Percentiles rank a stretch among this genome's conserved stretches.
Conservation (phyloP, 2,113 vertebrate genomes). For the Nesoenas mayeri region DNA sequence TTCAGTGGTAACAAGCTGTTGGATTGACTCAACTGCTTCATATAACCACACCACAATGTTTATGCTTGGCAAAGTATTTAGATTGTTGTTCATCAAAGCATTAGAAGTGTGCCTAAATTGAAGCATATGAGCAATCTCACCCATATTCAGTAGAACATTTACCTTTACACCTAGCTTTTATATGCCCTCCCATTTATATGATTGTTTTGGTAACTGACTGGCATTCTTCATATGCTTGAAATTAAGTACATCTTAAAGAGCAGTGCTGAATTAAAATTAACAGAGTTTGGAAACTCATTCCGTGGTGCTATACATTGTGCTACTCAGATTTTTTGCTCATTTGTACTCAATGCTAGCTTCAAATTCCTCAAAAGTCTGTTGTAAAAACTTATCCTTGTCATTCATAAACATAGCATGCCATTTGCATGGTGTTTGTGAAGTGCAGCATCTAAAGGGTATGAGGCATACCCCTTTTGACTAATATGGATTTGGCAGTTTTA, state of each 20-base stretch:
- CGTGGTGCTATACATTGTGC: background rate
- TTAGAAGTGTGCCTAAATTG: constrained; percentile 31
- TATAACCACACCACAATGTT: constrained; percentile 28
- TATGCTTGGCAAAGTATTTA: constrained; percentile 57
- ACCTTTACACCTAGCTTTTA: constrained; percentile 5
- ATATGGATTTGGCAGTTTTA: background rate
- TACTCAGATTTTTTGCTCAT: background rate
- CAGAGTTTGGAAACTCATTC: background rate
- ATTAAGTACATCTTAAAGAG: background rate
- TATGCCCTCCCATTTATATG: background rate
- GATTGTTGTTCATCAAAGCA: constrained; percentile 42
- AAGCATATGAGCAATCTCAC: background rate
- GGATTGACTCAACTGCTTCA: constrained; percentile 58
- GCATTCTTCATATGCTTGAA: background rate
- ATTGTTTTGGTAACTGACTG: background rate
- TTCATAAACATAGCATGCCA: background rate
- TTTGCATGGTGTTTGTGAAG: background rate
- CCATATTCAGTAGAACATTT: background rate
- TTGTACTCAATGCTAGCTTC: background rate
- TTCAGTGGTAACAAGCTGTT: constrained; percentile 65
- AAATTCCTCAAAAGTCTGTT: background rate
- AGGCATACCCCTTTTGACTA: background rate
- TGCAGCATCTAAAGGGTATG: background rate
- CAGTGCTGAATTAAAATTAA: background rate
- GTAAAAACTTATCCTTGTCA: background rate